Evolutionary conservation across 2,113 vertebrate genomes (phyloP), one percentile per base, ranked within the genome.

Genomic region (Gavia stellata): DNA sequence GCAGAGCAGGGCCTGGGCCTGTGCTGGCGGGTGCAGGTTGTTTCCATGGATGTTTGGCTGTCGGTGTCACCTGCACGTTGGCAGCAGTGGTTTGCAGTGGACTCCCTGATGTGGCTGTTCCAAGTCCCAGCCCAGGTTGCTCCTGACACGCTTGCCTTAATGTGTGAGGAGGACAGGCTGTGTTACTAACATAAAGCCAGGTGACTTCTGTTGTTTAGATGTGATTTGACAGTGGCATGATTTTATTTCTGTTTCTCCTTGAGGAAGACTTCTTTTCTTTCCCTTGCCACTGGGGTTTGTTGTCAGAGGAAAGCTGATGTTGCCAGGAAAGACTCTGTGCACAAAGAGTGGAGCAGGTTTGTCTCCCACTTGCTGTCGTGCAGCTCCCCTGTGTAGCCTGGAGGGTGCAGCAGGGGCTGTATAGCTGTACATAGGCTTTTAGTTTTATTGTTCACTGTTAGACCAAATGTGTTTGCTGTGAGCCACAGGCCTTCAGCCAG

Each of bases 361-460:
- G 36, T 58, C 42, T 95, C 61, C 28, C 33, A 7, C 66, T 81
- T 3, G 0, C 55, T 38, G 31, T 88, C 1, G 1, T 31, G 56
- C 62, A 75, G 74, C 70, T 93, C 44, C 79, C 31, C 36, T 88
- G 36, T 31, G 62, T 12, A 75, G 28, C 66, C 66, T 53, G 74
- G 70, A 56, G 67, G 26, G 42, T 87, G 61, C 70, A 78, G 62
- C 85, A 71, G 81, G 83, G 70, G 42, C 83, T 91, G 61, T 47
- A 9, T n/a, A 80, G 66, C 71, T 95, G 89, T 92, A 92, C 63
- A 83, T 79, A 88, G 59, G 75, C 84, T 95, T 94, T 75, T 78
- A 78, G 72, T 34, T 96, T 93, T 56, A 61, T 56, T 75, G 15
- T 75, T 92, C 91, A 92, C 83, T 94, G 86, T 90, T 85, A 78